Conservation (phyloP, 2,797 vertebrate species). For the Hafferia zeledoni region DNA sequence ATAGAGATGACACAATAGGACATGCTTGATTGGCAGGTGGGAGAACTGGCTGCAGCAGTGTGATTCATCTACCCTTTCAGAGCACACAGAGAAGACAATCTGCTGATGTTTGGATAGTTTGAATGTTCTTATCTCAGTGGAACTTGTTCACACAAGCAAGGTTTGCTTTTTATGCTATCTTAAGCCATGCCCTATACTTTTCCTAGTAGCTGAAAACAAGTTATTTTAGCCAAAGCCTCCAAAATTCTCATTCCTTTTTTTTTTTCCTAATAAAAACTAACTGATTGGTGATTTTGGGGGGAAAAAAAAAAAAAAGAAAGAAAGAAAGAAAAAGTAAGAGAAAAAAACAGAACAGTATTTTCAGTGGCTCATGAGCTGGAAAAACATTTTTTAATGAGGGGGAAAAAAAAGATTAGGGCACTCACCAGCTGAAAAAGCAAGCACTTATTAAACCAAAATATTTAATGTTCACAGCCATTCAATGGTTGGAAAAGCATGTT, state of each 20-base stretch:
- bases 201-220: constrained; percentile 65
- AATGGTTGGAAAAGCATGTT: constrained; percentile 67
- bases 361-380: constrained; percentile 69
- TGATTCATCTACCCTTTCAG: constrained; percentile 28
- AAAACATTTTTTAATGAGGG: constrained; percentile 72
- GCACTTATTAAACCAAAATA: constrained; percentile 72
- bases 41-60: not conserved
- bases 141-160: constrained; percentile 60
- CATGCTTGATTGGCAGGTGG: constrained; percentile 19
- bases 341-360: constrained; percentile 57
- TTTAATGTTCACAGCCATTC: constrained; percentile 63
- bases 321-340: not conserved
- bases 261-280: constrained; percentile 39
- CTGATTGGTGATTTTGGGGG: not conserved
- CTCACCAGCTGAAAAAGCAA: constrained; percentile 73
- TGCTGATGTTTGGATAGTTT: constrained; percentile 55
- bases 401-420: constrained; percentile 63
- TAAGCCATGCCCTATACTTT: constrained; percentile 53
- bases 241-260: constrained; percentile 47
- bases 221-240: constrained; percentile 55
- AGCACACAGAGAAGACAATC: constrained; percentile 8
- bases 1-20: not conserved
- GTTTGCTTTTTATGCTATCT: constrained; percentile 57
- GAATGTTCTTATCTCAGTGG: constrained; percentile 45
- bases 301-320: not conserved